Conservation (phyloP, 2,113 vertebrate genomes). For the Pseudorectes ferrugineus region DNA sequence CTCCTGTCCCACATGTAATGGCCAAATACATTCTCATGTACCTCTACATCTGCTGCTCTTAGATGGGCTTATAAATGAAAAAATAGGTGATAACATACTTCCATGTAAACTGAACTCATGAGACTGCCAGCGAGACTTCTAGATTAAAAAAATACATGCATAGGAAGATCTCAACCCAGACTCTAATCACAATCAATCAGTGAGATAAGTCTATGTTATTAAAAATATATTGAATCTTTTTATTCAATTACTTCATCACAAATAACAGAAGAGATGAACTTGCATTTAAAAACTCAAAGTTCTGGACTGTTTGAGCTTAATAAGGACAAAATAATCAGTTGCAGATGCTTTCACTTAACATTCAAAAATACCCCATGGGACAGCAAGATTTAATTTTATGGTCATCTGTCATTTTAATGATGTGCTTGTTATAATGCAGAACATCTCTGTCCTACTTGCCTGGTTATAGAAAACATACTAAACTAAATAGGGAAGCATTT, state of each 20-base stretch:
- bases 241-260: not conserved
- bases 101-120: not conserved
- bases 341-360: constrained; percentile 41
- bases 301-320: constrained; percentile 23
- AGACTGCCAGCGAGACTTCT: not conserved
- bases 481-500: constrained; percentile 6
- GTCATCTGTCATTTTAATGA: constrained; percentile 50
- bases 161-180: not conserved
- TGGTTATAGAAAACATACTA: not conserved
- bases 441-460: constrained; percentile 13
- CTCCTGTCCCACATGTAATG: not conserved
- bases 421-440: constrained; percentile 38
- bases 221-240: constrained; percentile 3
- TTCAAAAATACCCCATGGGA: constrained; percentile 15
- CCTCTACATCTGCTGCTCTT: not conserved
- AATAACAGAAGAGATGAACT: not conserved
- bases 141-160: not conserved
- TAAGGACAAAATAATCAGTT: constrained; percentile 36
- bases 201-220: not conserved
- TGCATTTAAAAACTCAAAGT: not conserved
- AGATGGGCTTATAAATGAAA: not conserved
- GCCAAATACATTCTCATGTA: not conserved
- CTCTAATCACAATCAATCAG: not conserved
- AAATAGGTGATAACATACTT: not conserved
- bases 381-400: constrained; percentile 44